Evolutionary conservation across 2,113 vertebrate genomes (phyloP).

Genomic region (Psilopsiagon aymara): DNA sequence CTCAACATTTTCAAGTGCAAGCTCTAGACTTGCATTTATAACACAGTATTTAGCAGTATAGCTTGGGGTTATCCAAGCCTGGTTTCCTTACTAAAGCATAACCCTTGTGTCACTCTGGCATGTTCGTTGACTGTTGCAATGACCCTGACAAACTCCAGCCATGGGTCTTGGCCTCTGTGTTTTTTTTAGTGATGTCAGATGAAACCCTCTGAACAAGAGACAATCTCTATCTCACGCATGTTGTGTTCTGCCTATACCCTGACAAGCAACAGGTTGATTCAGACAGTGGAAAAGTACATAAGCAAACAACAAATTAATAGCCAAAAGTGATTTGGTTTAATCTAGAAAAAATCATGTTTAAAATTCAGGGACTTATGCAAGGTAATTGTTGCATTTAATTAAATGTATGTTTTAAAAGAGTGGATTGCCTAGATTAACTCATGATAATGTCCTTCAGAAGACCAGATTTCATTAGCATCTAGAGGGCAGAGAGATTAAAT

Average conservation of each 20-base stretch:
- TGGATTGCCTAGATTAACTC: not conserved
- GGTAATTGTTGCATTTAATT: not conserved
- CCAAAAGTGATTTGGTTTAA: not conserved
- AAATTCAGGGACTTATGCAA: not conserved
- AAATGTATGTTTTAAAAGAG: not conserved
- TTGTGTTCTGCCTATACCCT: not conserved
- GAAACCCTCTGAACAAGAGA: not conserved
- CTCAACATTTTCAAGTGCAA: not conserved
- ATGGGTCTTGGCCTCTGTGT: not conserved
- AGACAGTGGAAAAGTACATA: not conserved
- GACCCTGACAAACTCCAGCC: not conserved
- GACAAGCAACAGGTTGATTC: not conserved
- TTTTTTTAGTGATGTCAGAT: not conserved
- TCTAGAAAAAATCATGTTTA: not conserved
- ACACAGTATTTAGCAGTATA: not conserved
- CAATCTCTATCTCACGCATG: fast-evolving
- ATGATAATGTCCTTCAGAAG: not conserved
- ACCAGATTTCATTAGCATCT: not conserved
- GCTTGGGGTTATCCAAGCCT: not conserved
- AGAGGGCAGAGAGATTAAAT: not conserved
- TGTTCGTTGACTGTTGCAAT: not conserved
- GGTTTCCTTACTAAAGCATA: not conserved
- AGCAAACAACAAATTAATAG: not conserved
- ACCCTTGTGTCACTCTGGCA: not conserved
- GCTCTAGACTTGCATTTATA: not conserved